Evolutionary conservation across 1,140 invertebrate species (phyloP).

Genomic region (Leptinotarsa undecemlineata): DNA sequence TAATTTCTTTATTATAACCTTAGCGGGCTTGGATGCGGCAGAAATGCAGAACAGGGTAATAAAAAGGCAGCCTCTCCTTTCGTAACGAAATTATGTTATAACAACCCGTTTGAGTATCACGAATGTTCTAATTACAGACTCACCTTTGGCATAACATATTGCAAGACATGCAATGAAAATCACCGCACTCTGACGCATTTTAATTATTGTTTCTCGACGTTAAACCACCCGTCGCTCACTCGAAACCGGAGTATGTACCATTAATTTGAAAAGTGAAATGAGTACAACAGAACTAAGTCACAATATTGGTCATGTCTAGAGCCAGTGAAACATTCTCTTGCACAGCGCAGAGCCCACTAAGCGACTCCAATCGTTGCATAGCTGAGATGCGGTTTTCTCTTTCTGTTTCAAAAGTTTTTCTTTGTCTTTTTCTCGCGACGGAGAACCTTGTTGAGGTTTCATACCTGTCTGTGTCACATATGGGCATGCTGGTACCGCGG

Average conservation of each 20-base stretch:
- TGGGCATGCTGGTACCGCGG: conserved; percentile 11
- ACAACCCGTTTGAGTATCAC: no score
- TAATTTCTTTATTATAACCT: no score
- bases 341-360: conserved; percentile 12
- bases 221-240: neutral
- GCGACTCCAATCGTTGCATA: conserved; percentile 19
- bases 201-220: neutral
- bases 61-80: no score
- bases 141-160: conserved; percentile 14
- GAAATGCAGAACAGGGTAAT: no score
- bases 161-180: neutral
- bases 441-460: conserved; percentile 16
- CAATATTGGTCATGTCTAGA: conserved; percentile 19
- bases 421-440: neutral
- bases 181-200: conserved; percentile 11
- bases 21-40: no score
- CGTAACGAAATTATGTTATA: no score
- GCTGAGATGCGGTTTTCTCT: conserved; percentile 19
- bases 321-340: neutral
- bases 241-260: conserved; percentile 1
- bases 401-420: conserved; percentile 10
- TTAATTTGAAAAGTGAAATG: conserved; percentile 11
- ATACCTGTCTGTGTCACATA: conserved; percentile 25
- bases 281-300: conserved; percentile 15
- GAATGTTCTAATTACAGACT: conserved; percentile 6